A percentile compares a stretch with the other conserved stretches of the same genome.
phyloP scores from a whole-genome alignment of 2,797 vertebrate species.

The Myiothlypis coronata region DNA sequence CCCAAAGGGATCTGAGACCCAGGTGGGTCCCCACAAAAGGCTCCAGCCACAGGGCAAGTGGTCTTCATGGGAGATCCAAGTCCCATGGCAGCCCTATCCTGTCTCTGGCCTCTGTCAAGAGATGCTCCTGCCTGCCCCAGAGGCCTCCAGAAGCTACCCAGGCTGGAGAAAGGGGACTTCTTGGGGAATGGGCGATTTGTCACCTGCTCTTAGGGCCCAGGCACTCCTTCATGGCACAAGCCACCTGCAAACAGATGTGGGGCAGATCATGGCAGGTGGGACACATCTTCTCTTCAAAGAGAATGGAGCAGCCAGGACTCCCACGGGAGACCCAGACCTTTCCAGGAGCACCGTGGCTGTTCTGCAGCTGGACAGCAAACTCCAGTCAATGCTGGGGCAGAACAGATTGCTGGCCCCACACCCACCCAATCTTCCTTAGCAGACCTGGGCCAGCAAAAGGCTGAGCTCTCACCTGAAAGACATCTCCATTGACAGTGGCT shows the following conservation, averaged over 20 bases:
- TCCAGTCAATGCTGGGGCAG: not conserved
- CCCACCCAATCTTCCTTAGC: not conserved
- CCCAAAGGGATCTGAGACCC: not conserved
- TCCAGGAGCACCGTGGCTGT: not conserved
- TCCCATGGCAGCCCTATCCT: not conserved
- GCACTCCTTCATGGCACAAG: not conserved
- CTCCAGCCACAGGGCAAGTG: not conserved
- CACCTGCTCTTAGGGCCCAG: not conserved
- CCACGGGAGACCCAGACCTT: not conserved
- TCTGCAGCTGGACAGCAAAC: not conserved
- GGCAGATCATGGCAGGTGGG: not conserved
- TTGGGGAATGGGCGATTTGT: not conserved
- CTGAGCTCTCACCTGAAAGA: slow-evolving; percentile 62
- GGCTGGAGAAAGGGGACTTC: not conserved
- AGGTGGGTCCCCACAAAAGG: accelerated
- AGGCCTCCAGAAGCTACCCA: not conserved
- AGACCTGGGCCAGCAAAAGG: not conserved
- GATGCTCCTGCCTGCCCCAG: not conserved
- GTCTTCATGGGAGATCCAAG: not conserved
- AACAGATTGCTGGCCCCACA: not conserved
- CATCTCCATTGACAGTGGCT: slow-evolving; percentile 58
- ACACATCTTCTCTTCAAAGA: not conserved
- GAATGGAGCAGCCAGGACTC: not conserved
- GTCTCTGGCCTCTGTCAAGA: not conserved
- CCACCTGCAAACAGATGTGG: not conserved